Percentiles rank a stretch among this genome's conserved stretches.
These are phyloP conservation scores for Scaptomyza montana DNA, from an alignment of 1,140 invertebrate species.

Conservation along the genomic window DNA sequence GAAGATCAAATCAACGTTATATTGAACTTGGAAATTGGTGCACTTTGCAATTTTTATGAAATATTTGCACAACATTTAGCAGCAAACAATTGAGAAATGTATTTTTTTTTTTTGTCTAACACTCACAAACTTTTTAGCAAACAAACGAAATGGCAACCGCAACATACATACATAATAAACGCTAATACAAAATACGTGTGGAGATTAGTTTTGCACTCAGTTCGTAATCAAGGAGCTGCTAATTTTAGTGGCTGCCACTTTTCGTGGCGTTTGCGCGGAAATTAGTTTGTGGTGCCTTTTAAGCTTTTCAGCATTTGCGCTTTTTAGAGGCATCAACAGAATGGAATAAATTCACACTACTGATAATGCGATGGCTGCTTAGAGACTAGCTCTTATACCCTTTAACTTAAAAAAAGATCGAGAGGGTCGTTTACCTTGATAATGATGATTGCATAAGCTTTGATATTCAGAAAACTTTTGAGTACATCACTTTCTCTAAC, in stretches of 20 bases:
- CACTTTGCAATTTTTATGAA: slow-evolving; percentile 23
- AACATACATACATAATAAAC: slow-evolving; percentile 11
- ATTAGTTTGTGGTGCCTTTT: slow-evolving; percentile 29
- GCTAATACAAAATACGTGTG: slow-evolving; percentile 34
- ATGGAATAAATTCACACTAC: slow-evolving; percentile 1
- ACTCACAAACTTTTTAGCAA: slow-evolving; percentile 40
- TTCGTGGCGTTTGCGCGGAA: slow-evolving; percentile 11
- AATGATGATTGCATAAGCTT: neutral
- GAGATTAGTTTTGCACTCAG: slow-evolving; percentile 40
- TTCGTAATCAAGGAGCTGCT: slow-evolving; percentile 38
- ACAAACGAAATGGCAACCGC: neutral
- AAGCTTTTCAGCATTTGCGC: slow-evolving; percentile 31
- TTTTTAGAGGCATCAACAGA: slow-evolving; percentile 40
- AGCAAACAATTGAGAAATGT: slow-evolving; percentile 5
- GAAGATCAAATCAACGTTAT: neutral
- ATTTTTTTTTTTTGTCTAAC: slow-evolving; percentile 41
- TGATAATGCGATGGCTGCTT: slow-evolving; percentile 31
- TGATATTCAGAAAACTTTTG: neutral
- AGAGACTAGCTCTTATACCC: slow-evolving; percentile 36
- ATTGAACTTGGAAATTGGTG: slow-evolving; percentile 45
- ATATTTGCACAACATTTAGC: slow-evolving; percentile 32
- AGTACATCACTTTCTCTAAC: neutral
- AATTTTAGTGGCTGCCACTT: slow-evolving; percentile 54
- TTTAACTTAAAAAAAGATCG: neutral
- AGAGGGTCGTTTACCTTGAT: too few species aligned